phyloP scores from a whole-genome alignment of 2,888 invertebrate genomes.

The Eupithecia subumbrata region DNA sequence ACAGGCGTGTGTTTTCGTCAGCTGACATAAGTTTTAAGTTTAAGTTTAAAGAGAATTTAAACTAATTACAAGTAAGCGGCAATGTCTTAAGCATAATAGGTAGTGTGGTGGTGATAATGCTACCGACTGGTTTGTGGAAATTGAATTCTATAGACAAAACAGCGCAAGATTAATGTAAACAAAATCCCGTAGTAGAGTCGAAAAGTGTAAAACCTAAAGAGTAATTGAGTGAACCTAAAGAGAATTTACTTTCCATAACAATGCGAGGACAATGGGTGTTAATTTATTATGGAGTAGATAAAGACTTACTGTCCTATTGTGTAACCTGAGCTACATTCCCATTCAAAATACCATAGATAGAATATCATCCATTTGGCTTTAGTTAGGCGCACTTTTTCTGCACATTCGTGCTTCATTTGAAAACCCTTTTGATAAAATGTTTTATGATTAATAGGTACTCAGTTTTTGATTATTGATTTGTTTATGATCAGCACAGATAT shows the following conservation, averaged over 20 bases:
- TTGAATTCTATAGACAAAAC: background rate
- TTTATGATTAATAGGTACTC: background rate
- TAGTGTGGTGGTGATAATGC: background rate
- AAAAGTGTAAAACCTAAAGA: conserved; percentile 20
- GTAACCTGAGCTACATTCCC: conserved; percentile 15
- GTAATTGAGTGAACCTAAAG: conserved; percentile 30
- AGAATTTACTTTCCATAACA: conserved; percentile 29
- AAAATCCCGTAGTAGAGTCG: background rate
- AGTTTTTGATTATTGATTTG: background rate
- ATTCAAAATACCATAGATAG: background rate
- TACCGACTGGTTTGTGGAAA: background rate
- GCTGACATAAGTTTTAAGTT: background rate
- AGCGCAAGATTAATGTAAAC: background rate
- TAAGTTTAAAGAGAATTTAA: background rate
- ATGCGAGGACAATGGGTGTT: conserved; percentile 24
- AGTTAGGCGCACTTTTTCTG: background rate
- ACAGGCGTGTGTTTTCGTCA: background rate
- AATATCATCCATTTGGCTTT: background rate
- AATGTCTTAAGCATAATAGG: too few species aligned
- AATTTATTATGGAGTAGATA: conserved; percentile 12
- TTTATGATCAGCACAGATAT: too few species aligned
- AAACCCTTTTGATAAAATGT: too few species aligned
- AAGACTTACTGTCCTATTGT: conserved; percentile 30
- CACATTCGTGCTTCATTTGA: background rate
- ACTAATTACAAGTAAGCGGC: too few species aligned